Evolutionary conservation across 30 jellyfish, hydroid and myxozoan genomes (phyloP).

Genomic region (Hydractinia echinata): DNA sequence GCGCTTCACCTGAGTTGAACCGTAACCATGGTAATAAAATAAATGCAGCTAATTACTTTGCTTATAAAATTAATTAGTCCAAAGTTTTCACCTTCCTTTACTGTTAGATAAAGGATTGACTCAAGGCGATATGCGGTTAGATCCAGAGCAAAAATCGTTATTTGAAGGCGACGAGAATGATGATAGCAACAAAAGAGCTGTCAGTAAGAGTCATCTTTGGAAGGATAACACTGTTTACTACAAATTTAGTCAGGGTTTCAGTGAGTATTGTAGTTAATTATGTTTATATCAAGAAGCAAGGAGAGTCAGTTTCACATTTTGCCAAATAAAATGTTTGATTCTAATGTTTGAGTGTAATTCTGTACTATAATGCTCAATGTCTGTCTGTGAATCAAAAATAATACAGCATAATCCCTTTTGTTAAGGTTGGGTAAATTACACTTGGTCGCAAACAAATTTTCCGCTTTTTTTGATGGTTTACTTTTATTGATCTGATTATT

Average conservation of each 20-base stretch:
- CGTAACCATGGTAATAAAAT: not conserved
- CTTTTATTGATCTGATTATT: too few species aligned
- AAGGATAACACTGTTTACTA: slow-evolving; percentile 28
- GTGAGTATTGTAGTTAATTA: not conserved
- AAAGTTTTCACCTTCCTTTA: not conserved
- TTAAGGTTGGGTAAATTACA: too few species aligned
- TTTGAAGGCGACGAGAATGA: not conserved
- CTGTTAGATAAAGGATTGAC: not conserved
- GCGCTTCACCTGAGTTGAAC: not conserved
- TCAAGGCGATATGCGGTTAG: slow-evolving; percentile 25
- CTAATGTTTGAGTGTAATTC: too few species aligned
- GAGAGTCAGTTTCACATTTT: too few species aligned
- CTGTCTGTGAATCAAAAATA: too few species aligned
- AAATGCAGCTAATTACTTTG: not conserved
- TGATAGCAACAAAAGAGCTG: slow-evolving; percentile 21
- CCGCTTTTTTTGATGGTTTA: too few species aligned
- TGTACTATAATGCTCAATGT: too few species aligned
- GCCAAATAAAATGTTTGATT: too few species aligned
- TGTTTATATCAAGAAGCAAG: too few species aligned
- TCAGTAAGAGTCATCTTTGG: slow-evolving; percentile 26
- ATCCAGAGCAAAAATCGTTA: not conserved
- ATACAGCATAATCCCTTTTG: too few species aligned
- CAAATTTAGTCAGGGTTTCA: slow-evolving; percentile 26
- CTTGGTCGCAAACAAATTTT: too few species aligned
- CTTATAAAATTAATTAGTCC: not conserved